Percentiles rank a stretch among this genome's conserved stretches.
Evolutionary conservation across 2,113 vertebrate genomes (phyloP).

Genomic region (Echinops telfairi): DNA sequence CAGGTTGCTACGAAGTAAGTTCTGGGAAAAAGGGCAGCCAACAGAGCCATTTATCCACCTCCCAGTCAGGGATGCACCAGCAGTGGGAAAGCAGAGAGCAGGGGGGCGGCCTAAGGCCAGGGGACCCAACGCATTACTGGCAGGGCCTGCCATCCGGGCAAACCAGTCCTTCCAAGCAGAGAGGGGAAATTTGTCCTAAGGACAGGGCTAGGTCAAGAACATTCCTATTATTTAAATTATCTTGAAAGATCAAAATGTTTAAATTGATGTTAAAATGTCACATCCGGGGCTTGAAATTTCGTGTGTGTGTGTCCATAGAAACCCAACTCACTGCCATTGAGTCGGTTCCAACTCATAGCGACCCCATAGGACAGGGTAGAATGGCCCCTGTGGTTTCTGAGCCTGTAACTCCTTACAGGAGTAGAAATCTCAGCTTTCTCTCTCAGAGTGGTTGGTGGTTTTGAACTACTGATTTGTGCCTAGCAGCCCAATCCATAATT

Average conservation of each 20-base stretch:
- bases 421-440: too few relatives aligned
- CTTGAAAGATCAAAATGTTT: conserved; percentile 31
- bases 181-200: neutral
- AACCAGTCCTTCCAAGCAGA: neutral
- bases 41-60: conserved; percentile 61
- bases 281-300: neutral
- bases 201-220: neutral
- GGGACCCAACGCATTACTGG: neutral
- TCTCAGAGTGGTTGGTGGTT: too few relatives aligned
- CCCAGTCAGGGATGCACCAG: conserved; percentile 9
- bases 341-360: too few relatives aligned
- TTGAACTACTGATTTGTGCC: too few relatives aligned
- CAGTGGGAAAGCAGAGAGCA: neutral
- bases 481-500: too few relatives aligned
- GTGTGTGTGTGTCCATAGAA: neutral
- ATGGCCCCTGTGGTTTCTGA: too few relatives aligned
- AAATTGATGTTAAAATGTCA: conserved; percentile 16
- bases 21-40: conserved; percentile 73
- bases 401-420: too few relatives aligned
- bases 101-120: neutral
- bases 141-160: neutral
- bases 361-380: too few relatives aligned
- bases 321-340: too few relatives aligned
- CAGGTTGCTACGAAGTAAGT: conserved; percentile 69
- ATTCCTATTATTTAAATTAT: conserved; percentile 20